Conservation (phyloP, 2,113 vertebrate species). For the Jaculus jaculus region DNA sequence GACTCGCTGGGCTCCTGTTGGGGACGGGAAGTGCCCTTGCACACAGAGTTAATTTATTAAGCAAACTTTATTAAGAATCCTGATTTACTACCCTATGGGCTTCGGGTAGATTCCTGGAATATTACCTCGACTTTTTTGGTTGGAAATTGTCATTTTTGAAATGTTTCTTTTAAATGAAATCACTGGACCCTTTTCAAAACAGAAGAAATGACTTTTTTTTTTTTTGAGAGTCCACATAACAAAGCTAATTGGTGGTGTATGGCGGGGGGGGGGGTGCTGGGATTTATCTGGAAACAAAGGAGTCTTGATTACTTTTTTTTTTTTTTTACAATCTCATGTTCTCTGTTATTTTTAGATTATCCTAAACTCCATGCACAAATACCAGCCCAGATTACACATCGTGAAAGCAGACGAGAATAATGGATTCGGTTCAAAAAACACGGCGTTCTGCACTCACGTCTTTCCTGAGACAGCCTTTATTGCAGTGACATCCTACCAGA, state of each 20-base stretch:
- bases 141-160: slow-evolving; percentile 80
- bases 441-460: slow-evolving; percentile 97
- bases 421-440: slow-evolving; percentile 98
- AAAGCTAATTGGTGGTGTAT: slow-evolving; percentile 18
- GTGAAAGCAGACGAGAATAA: slow-evolving; percentile 99
- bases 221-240: background rate
- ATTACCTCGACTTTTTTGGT: slow-evolving; percentile 62
- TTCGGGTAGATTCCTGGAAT: slow-evolving; percentile 77
- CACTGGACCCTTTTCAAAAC: slow-evolving; percentile 69
- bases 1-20: background rate
- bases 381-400: slow-evolving; percentile 98
- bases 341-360: slow-evolving; percentile 91
- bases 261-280: background rate
- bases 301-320: slow-evolving; percentile 45
- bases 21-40: background rate
- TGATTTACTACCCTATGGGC: slow-evolving; percentile 77
- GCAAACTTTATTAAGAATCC: slow-evolving; percentile 80
- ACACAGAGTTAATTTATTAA: slow-evolving; percentile 78
- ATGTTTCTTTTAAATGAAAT: slow-evolving; percentile 78
- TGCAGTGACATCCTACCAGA: slow-evolving; percentile 98
- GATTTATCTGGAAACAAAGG: slow-evolving; percentile 64
- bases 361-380: slow-evolving; percentile 99
- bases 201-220: slow-evolving; percentile 41
- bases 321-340: slow-evolving; percentile 57
- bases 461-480: slow-evolving; percentile 98